Evolutionary conservation across 1,140 invertebrate species (phyloP).

Genomic region (Drosophila novamexicana): DNA sequence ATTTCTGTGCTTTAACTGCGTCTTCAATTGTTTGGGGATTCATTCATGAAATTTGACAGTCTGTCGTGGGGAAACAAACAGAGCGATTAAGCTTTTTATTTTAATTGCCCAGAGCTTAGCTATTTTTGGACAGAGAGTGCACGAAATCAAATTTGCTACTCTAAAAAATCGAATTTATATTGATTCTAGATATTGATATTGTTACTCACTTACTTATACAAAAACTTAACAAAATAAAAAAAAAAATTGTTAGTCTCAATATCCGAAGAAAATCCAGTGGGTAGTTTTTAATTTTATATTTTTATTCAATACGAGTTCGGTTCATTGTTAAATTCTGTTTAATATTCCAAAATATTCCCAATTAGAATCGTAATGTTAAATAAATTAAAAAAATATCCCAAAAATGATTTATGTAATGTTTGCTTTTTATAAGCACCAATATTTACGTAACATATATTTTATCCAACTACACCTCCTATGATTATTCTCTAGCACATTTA

Average conservation of each 20-base stretch:
- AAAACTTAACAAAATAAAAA: background rate
- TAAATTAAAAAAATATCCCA: too few relatives aligned
- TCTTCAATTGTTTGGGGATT: constrained; percentile 65
- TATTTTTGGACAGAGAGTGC: constrained; percentile 53
- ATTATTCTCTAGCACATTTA: background rate
- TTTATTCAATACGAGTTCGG: too few relatives aligned
- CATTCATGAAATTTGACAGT: constrained; percentile 79
- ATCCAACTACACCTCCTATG: background rate
- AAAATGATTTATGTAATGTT: too few relatives aligned
- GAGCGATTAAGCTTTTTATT: constrained; percentile 63
- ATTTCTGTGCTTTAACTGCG: constrained; percentile 22
- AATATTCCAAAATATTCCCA: too few relatives aligned
- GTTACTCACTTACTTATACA: background rate
- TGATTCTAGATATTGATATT: constrained; percentile 1
- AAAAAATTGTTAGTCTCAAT: background rate
- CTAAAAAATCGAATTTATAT: constrained; percentile 5
- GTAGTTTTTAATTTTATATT: too few relatives aligned
- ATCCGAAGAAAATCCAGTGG: too few relatives aligned
- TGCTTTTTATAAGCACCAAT: too few relatives aligned
- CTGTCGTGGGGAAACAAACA: constrained; percentile 53
- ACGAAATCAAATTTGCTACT: constrained; percentile 20
- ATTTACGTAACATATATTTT: background rate
- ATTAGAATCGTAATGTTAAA: too few relatives aligned
- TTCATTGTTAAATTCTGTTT: too few relatives aligned
- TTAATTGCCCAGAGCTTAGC: constrained; percentile 55